phyloP scores from a whole-genome alignment of 2,888 invertebrate genomes.

The Parochlus steinenii region DNA sequence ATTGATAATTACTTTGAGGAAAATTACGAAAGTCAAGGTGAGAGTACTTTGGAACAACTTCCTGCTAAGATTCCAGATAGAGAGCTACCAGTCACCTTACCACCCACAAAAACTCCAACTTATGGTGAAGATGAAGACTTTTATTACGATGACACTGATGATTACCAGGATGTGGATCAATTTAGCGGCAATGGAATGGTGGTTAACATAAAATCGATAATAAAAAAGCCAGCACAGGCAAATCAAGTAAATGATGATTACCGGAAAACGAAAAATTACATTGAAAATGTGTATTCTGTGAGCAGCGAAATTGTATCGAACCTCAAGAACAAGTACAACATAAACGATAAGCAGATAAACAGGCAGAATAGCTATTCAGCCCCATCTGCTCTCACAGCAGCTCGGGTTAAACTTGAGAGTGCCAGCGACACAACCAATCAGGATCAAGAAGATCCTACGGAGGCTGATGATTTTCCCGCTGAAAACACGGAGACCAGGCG shows the following conservation, averaged over 20 bases:
- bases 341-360: constrained; percentile 6
- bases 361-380: constrained; percentile 1
- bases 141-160: constrained; percentile 8
- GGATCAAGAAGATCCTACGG: constrained; percentile 3
- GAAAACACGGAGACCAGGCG: constrained; percentile 20
- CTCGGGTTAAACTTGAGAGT: background rate
- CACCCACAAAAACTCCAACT: background rate
- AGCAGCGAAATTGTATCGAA: constrained; percentile 15
- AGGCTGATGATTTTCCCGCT: constrained; percentile 18
- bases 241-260: background rate
- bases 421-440: background rate
- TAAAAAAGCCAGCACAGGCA: background rate
- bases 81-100: no score
- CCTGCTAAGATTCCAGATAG: no score
- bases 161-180: constrained; percentile 5
- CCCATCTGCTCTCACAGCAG: background rate
- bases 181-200: constrained; percentile 10
- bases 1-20: constrained; percentile 10
- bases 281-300: constrained; percentile 14
- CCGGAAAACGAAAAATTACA: background rate
- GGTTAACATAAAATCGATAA: constrained; percentile 4
- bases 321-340: constrained; percentile 4
- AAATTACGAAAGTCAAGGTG: constrained; percentile 7
- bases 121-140: constrained; percentile 6
- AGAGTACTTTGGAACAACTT: constrained; percentile 5